phyloP scores from a whole-genome alignment of 1,140 invertebrate genomes.

The Penaeus chinensis region DNA sequence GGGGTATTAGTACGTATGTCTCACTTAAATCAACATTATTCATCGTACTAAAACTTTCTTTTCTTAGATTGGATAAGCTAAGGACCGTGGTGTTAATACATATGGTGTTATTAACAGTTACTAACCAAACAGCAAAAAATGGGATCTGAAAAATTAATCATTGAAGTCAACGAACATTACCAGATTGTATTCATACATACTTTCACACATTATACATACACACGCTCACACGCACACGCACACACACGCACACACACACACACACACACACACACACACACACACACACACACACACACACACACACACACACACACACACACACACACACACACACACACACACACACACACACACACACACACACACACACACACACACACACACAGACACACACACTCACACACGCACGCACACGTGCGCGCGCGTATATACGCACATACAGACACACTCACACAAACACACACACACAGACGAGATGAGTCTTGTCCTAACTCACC shows the following conservation, averaged over 20 bases:
- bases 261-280: background rate
- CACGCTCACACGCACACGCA: background rate
- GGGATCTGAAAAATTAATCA: no score
- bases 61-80: no score
- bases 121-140: no score
- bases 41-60: no score
- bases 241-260: background rate
- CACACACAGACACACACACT: background rate
- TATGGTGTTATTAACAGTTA: no score
- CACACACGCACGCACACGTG: background rate
- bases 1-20: no score
- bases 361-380: background rate
- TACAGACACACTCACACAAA: background rate
- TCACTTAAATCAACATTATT: no score
- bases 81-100: no score
- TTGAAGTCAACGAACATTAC: no score
- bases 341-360: background rate
- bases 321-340: background rate
- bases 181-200: background rate
- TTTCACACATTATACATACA: slow-evolving; percentile 8
- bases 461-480: no score
- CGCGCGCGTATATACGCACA: background rate
- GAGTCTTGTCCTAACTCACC: no score
- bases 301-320: background rate
- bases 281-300: background rate